These are phyloP conservation scores for Dasyurus viverrinus DNA, from an alignment of 2,113 vertebrate species.

Conservation along the genomic window DNA sequence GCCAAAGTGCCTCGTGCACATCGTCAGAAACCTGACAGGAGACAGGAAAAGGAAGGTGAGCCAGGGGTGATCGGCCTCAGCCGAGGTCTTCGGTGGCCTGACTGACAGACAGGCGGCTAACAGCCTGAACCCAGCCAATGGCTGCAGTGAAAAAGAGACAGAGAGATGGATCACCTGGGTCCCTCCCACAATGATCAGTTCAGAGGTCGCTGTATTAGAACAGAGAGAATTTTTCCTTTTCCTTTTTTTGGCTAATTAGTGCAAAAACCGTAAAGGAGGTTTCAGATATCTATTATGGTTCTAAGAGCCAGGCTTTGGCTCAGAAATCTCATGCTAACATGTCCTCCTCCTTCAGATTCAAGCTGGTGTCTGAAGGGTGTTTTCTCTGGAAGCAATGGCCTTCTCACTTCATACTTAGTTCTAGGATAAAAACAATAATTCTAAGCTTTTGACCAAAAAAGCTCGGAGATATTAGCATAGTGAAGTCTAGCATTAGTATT, in stretches of 20 bases:
- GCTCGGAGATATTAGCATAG: constrained; percentile 89
- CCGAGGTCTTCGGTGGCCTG: background rate
- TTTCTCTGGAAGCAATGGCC: constrained; percentile 74
- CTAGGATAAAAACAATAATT: constrained; percentile 86
- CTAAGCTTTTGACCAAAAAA: constrained; percentile 89
- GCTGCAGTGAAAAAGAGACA: background rate
- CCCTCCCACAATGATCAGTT: background rate
- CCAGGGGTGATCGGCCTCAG: background rate
- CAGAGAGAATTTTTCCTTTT: background rate
- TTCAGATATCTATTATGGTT: background rate
- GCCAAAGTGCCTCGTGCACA: constrained; percentile 98
- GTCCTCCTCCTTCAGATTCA: constrained; percentile 65
- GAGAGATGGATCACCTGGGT: background rate
- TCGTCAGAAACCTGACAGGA: constrained; percentile 92
- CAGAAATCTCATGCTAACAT: constrained; percentile 60
- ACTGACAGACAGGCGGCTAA: constrained; percentile 32
- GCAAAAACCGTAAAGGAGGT: background rate
- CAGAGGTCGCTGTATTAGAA: background rate
- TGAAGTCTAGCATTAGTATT: constrained; percentile 98
- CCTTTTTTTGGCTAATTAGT: background rate
- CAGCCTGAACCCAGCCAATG: background rate
- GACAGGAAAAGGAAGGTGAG: constrained; percentile 51
- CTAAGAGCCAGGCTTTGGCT: constrained; percentile 58
- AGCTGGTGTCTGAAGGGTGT: constrained; percentile 73
- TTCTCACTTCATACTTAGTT: constrained; percentile 81